These are phyloP conservation scores for Siphlonurus alternatus DNA, from an alignment of 2,888 invertebrate genomes.

Conservation along the genomic window DNA sequence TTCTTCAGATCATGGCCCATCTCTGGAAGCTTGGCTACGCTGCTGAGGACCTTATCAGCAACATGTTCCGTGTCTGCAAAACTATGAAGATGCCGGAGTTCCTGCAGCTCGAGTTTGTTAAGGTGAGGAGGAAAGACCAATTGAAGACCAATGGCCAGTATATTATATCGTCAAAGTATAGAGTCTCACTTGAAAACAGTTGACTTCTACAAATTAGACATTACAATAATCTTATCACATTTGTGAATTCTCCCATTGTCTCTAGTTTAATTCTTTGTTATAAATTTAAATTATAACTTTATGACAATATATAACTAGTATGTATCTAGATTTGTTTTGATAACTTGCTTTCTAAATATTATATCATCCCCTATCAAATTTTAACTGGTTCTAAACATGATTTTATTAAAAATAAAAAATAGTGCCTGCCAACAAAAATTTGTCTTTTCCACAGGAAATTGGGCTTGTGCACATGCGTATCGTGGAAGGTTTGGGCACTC, in stretches of 20 bases:
- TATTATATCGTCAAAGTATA: neutral
- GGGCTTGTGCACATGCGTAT: constrained; percentile 81
- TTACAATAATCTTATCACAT: too few species aligned
- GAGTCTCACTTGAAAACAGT: too few species aligned
- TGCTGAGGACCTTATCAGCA: constrained; percentile 89
- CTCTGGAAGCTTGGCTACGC: constrained; percentile 91
- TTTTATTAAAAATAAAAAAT: constrained; percentile 11
- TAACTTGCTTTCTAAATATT: neutral
- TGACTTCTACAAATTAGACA: too few species aligned
- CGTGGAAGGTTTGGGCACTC: constrained; percentile 69
- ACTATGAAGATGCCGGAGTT: constrained; percentile 59
- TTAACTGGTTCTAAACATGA: too few species aligned
- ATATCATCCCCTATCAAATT: neutral
- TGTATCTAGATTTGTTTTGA: too few species aligned
- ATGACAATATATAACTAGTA: too few species aligned
- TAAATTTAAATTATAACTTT: too few species aligned
- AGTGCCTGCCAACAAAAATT: neutral
- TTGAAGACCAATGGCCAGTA: neutral
- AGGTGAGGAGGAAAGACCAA: constrained; percentile 36
- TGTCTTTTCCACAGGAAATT: constrained; percentile 48
- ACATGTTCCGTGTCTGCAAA: constrained; percentile 88
- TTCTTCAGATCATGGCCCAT: constrained; percentile 57
- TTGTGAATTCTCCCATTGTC: too few species aligned
- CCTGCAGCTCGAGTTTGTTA: constrained; percentile 67
- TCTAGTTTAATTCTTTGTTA: too few species aligned